Conservation (phyloP, 2,113 vertebrate species). For the Thinocorus orbignyianus region DNA sequence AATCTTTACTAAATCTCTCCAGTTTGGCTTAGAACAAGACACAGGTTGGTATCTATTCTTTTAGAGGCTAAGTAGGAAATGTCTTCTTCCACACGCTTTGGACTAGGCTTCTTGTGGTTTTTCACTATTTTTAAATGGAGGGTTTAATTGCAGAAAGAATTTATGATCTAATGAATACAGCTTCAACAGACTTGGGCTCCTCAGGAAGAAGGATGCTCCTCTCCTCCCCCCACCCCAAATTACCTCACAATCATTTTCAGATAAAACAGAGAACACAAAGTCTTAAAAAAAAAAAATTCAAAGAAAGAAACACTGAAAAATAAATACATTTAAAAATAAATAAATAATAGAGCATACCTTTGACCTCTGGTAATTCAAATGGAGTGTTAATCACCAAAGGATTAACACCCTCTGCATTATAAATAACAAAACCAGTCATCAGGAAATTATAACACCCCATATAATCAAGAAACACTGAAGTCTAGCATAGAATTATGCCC, state of each 20-base stretch:
- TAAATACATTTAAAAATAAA: no score
- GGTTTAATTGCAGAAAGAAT: background rate
- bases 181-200: background rate
- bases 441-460: slow-evolving; percentile 41
- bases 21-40: background rate
- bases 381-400: slow-evolving; percentile 45
- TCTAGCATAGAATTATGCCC: background rate
- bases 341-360: background rate
- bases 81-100: background rate
- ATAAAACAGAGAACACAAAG: background rate
- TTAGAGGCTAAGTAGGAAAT: background rate
- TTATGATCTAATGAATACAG: background rate
- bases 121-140: background rate
- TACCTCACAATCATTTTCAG: background rate
- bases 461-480: background rate
- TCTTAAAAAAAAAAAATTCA: background rate
- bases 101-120: background rate
- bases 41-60: background rate
- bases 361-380: slow-evolving; percentile 40
- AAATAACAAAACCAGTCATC: slow-evolving; percentile 51
- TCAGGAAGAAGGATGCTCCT: background rate
- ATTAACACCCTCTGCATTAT: slow-evolving; percentile 50
- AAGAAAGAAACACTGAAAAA: background rate
- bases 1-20: background rate
- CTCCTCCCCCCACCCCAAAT: background rate